Base-by-base conservation (phyloP, 1,140 invertebrate species). In the Calosoma granatense region DNA sequence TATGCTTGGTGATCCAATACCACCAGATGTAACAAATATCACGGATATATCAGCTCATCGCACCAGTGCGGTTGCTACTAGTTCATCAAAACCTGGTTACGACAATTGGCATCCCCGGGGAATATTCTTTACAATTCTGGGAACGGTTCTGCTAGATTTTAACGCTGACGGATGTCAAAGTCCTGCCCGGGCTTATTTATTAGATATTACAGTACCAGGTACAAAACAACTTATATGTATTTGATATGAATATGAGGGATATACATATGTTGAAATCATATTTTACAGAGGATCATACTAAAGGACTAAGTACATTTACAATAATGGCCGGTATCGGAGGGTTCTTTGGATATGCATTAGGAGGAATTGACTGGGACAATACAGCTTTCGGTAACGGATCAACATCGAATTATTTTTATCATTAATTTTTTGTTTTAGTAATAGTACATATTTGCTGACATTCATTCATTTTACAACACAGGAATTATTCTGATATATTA, bases 81-180 rank as follows among this genome's bases (percentile, higher is more conserved):
- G 9, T 54, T 2, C 21, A 52, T n/a, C n/a, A 19, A 26, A 51
- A n/a, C 17, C 22, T 22, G 23, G 30, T 20, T n/a, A 54, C 26
- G 14, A 52, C 30, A 73, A 73, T 9, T 76, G 77, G 1, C 89
- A 92, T 70, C 83, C 86, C 0, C 93, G 90, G 90, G 89, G 90
- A 1, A 84, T 97, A 23, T 81, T 95, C 63, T 92, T 98, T 63
- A 97, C 94, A 0, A 84, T 97, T 43, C 67, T 97, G 0, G 95
- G 95, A 11, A 96, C 94, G 0, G 90, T 95, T 22, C 73, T 97
- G 9, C 74, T 97, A 21, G 95, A 98, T 72, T 97, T 97, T 71
- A 91, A 95, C 70, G 94, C 94, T 1, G 94, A 97, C 69, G 92
- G 93, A 22, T 97, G 94, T 64, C 94, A 97, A 71, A 94, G 92